Evolutionary conservation across 2,888 invertebrate species (phyloP).

Genomic region (Anoncus sp.): DNA sequence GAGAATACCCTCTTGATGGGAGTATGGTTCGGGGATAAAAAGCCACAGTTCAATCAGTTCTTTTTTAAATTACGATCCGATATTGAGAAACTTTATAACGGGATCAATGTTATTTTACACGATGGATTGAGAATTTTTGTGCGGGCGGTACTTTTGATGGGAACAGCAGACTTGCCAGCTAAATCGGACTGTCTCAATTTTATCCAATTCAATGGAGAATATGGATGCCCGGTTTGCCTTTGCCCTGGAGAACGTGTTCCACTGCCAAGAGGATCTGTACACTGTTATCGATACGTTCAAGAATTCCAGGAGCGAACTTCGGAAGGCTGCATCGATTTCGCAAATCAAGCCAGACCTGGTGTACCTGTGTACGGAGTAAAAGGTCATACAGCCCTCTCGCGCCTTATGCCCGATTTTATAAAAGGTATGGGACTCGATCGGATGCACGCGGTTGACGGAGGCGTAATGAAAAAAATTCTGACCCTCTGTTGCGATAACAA

Average conservation of each 20-base stretch:
- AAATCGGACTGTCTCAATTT: conserved; percentile 63
- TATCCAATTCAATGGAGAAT: conserved; percentile 60
- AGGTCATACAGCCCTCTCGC: conserved; percentile 36
- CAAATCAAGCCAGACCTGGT: conserved; percentile 39
- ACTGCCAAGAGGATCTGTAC: not conserved
- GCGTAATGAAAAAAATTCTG: conserved; percentile 57
- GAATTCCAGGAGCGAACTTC: not conserved
- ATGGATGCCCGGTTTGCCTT: conserved; percentile 60
- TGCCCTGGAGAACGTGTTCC: conserved; percentile 46
- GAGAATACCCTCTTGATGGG: conserved; percentile 59
- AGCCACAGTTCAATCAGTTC: conserved; percentile 43
- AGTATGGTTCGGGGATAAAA: conserved; percentile 60
- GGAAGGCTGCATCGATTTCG: not conserved
- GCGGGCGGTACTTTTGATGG: conserved; percentile 48
- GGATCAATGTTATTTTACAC: not conserved
- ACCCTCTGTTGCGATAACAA: conserved; percentile 50
- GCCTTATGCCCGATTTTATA: conserved; percentile 36
- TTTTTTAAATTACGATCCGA: conserved; percentile 24
- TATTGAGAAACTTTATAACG: not conserved
- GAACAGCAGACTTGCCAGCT: conserved; percentile 56
- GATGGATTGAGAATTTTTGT: conserved; percentile 38
- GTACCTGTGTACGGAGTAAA: conserved; percentile 53
- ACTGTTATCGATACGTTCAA: not conserved
- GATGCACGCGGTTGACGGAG: conserved; percentile 64
- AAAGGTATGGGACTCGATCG: conserved; percentile 57